Percentiles rank a stretch among this genome's conserved stretches.
These are phyloP conservation scores for Tympanuchus pallidicinctus DNA, from an alignment of 2,113 vertebrate species.

Conservation along the genomic window DNA sequence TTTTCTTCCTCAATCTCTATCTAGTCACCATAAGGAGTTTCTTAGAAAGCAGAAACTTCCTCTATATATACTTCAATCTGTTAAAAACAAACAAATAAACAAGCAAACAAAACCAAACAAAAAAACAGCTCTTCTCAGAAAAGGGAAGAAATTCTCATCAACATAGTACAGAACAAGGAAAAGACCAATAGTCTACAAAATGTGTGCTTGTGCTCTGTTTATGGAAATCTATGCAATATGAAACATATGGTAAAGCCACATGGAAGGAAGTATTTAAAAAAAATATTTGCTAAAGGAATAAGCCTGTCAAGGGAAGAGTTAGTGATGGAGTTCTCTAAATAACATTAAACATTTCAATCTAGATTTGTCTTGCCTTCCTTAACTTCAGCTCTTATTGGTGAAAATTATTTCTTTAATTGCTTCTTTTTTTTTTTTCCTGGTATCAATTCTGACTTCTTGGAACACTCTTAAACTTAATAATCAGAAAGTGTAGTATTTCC, in stretches of 20 bases:
- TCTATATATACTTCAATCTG: neutral
- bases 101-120: neutral
- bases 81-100: neutral
- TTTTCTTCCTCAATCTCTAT: neutral
- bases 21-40: neutral
- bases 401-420: neutral
- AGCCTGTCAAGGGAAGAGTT: neutral
- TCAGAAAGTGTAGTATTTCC: neutral
- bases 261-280: constrained; percentile 18
- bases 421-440: neutral
- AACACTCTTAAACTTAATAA: constrained; percentile 11
- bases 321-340: constrained; percentile 4
- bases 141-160: neutral
- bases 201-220: neutral
- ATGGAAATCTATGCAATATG: constrained; percentile 28
- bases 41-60: neutral
- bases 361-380: neutral
- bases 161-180: neutral
- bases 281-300: constrained; percentile 37
- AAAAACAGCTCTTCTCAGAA: neutral
- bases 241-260: constrained; percentile 33
- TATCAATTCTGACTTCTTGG: constrained; percentile 1
- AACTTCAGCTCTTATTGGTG: neutral
- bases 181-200: constrained; percentile 36
- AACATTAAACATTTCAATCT: neutral